Evolutionary conservation across 2,797 vertebrate genomes (phyloP).

Genomic region (Graptemys geographica): DNA sequence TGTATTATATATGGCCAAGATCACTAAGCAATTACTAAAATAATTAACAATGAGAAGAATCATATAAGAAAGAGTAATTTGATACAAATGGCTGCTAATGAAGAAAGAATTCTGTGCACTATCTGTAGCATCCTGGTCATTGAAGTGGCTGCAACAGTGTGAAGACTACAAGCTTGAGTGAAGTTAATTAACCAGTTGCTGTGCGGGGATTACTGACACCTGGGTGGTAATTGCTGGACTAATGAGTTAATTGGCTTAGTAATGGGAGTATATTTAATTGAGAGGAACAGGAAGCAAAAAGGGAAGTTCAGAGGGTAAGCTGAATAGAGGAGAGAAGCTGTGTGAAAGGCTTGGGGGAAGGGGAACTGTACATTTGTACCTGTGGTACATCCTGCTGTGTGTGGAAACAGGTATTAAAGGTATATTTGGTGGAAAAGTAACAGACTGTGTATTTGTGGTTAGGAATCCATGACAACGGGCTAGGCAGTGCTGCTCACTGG

Average conservation of each 20-base stretch:
- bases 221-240: not conserved
- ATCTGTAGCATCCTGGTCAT: not conserved
- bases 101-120: not conserved
- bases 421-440: no score
- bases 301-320: not conserved
- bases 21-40: constrained; percentile 36
- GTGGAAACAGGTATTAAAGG: not conserved
- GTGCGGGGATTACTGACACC: not conserved
- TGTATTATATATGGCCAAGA: constrained; percentile 3
- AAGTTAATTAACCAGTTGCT: not conserved
- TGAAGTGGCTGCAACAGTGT: not conserved
- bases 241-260: not conserved
- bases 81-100: constrained; percentile 30
- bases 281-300: not conserved
- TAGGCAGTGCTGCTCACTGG: no score
- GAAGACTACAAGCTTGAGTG: not conserved
- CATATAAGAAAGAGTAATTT: not conserved
- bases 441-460: no score
- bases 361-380: not conserved
- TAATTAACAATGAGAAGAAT: constrained; percentile 1
- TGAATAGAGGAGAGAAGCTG: not conserved
- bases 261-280: not conserved
- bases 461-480: no score
- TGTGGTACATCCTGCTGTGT: not conserved
- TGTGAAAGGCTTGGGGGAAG: no score